Evolutionary conservation across 2,797 vertebrate species (phyloP), one percentile per base, ranked within the genome.

Genomic region (Gouania willdenowi): DNA sequence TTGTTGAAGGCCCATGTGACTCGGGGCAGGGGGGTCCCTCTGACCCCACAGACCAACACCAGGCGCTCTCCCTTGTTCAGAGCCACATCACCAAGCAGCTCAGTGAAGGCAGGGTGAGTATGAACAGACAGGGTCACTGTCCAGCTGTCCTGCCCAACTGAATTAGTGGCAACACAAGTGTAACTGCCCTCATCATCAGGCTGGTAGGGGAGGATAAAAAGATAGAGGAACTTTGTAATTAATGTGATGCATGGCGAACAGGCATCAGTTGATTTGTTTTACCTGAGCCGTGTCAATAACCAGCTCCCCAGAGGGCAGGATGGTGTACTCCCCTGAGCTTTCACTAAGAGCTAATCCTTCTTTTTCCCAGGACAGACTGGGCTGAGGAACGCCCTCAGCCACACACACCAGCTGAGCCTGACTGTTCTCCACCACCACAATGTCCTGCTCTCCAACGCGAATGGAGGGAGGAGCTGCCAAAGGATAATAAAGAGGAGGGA

Each of bases 1-100:
- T 95, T 94, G 64, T 98, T 97, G 77, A 98, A 94, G n/a, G 87
- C 87, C 97, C 97, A 99, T 0, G 87, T 90, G 77, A 98, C 90
- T 55, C 66, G 90, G 30, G 97, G 95, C 14, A 80, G 15, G 3
- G 97, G 97, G 71, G 88, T 44, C 13, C 95, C 95, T 7, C 52
- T 69, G 53, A 89, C 94, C 32, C 74, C 90, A 55, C 97, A 99
- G 29, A 66, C 69, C 75, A 98, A 71, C 16, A 79, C 66, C 14
- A 99, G 90, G 41, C 79, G 88, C 27, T 97, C 93, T 50, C 94
- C 95, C 78, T 93, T 95, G 75, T 91, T 98, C 62, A 98, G 79
- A 21, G 92, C 87, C 36, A 88, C 31, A 1, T 98, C 93, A 61
- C 84, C 91, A 1, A 93, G 91, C 18, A 93, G 86, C 59, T 97